Conservation (phyloP, 2,113 vertebrate species). For the Tyto alba region DNA sequence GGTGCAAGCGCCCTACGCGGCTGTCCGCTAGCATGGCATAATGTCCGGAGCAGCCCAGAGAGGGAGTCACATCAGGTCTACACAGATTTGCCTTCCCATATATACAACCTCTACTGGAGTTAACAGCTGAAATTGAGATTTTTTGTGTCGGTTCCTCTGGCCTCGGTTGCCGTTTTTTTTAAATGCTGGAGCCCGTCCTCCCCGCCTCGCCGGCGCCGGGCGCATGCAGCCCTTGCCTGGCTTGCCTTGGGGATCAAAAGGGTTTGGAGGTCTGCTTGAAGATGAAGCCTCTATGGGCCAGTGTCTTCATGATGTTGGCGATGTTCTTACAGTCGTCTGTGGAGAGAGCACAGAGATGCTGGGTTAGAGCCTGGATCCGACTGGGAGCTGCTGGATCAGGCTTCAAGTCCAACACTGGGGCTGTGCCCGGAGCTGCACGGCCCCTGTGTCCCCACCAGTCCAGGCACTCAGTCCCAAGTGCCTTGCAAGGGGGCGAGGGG, state of each 20-base stretch:
- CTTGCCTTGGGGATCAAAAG: slow-evolving; percentile 75
- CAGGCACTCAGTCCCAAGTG: not conserved
- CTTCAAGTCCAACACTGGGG: fast-evolving
- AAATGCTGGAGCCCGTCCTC: slow-evolving; percentile 66
- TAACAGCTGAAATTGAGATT: slow-evolving; percentile 69
- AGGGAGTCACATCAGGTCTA: slow-evolving; percentile 72
- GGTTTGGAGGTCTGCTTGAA: slow-evolving; percentile 85
- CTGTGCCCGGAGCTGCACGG: not conserved
- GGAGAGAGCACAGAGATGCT: not conserved
- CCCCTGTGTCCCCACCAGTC: not conserved
- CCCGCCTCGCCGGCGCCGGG: slow-evolving; percentile 65
- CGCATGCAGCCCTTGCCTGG: slow-evolving; percentile 71
- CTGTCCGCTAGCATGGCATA: slow-evolving; percentile 70
- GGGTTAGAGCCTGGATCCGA: not conserved
- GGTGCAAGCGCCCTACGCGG: slow-evolving; percentile 67
- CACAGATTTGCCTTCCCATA: slow-evolving; percentile 72
- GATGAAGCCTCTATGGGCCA: slow-evolving; percentile 83
- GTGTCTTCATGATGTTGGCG: slow-evolving; percentile 85
- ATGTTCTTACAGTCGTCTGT: slow-evolving; percentile 84
- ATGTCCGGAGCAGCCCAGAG: slow-evolving; percentile 70
- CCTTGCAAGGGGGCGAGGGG: not conserved
- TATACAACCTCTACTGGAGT: slow-evolving; percentile 73
- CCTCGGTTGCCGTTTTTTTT: slow-evolving; percentile 57
- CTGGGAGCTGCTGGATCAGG: not conserved
- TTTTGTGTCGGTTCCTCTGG: slow-evolving; percentile 65